These are phyloP conservation scores for Neoniphon sammara DNA, from an alignment of 2,797 vertebrate species.

Conservation along the genomic window DNA sequence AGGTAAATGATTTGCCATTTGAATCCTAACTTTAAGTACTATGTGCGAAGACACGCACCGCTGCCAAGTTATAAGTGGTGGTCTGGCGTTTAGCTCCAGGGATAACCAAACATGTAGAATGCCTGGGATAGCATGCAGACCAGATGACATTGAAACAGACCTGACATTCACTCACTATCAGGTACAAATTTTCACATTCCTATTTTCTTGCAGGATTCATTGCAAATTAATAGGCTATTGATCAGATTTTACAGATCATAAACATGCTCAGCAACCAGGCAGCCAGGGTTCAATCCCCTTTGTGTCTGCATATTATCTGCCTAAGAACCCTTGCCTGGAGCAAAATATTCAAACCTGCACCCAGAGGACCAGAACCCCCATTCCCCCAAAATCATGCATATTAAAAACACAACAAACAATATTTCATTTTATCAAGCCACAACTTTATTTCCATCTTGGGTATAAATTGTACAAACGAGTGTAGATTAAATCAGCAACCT, in stretches of 20 bases:
- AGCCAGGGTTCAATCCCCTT: no score
- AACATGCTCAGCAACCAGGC: no score
- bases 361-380: neutral
- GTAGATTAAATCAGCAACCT: conserved; percentile 87
- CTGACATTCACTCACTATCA: neutral
- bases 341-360: neutral
- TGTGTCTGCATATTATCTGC: neutral
- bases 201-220: neutral
- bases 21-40: no score
- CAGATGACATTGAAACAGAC: neutral
- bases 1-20: no score
- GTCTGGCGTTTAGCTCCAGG: neutral
- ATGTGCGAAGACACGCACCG: no score
- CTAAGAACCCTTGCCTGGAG: neutral
- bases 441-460: conserved; percentile 93
- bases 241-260: no score
- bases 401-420: conserved; percentile 27
- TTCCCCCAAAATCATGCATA: no score
- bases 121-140: neutral
- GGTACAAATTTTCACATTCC: neutral
- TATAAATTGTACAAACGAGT: conserved; percentile 99
- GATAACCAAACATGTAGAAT: neutral
- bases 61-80: no score
- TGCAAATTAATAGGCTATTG: neutral
- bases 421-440: conserved; percentile 87